Evolutionary conservation across 2,888 invertebrate genomes (phyloP).

Genomic region (Brachynemurus nebulosus): DNA sequence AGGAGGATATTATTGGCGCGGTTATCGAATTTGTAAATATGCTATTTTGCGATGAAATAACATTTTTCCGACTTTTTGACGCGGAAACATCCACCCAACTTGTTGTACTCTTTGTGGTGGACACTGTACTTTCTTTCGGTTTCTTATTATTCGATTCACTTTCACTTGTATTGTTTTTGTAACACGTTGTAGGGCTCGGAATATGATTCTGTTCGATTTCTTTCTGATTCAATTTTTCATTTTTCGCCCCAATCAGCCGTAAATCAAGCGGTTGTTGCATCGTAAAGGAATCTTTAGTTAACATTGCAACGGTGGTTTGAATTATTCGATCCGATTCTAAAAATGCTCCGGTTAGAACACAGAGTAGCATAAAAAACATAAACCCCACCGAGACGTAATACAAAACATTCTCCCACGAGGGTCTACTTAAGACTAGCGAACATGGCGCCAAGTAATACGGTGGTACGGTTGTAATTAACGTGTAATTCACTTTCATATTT

Average conservation of each 20-base stretch:
- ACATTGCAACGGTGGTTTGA: conserved; percentile 34
- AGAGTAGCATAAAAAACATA: conserved; percentile 45
- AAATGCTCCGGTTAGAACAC: conserved; percentile 50
- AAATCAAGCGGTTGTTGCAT: conserved; percentile 48
- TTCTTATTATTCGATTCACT: not conserved
- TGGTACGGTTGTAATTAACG: conserved; percentile 49
- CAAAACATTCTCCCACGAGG: conserved; percentile 59
- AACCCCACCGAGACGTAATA: conserved; percentile 47
- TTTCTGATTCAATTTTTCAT: conserved; percentile 11
- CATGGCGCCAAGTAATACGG: conserved; percentile 52
- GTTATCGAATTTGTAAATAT: not conserved
- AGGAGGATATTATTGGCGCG: not conserved
- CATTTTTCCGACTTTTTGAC: conserved; percentile 5
- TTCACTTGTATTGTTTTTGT: not conserved
- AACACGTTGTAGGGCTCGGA: too few relatives aligned
- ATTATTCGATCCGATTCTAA: conserved; percentile 59
- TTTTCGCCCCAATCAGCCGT: conserved; percentile 35
- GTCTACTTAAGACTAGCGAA: conserved; percentile 52
- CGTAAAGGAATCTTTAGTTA: conserved; percentile 37
- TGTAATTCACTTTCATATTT: conserved; percentile 47
- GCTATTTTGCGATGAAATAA: not conserved
- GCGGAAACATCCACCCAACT: not conserved
- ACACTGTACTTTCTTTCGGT: too few relatives aligned
- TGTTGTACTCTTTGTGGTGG: too few relatives aligned
- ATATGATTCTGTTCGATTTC: not conserved